phyloP scores from a whole-genome alignment of 2,113 vertebrate genomes.

The Jaculus jaculus region DNA sequence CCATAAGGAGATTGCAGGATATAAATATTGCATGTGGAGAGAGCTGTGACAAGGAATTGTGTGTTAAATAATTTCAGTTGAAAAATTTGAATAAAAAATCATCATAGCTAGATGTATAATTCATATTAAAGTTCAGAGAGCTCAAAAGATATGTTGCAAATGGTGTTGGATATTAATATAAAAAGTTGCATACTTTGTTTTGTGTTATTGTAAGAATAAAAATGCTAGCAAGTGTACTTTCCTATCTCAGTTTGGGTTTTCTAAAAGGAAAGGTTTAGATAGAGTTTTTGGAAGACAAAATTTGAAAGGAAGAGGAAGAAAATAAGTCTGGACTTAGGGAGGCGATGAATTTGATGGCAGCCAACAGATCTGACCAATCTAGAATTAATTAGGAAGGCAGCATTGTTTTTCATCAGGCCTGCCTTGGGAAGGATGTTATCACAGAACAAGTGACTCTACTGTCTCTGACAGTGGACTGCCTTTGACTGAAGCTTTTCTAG shows the following conservation, averaged over 20 bases:
- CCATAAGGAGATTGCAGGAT: not conserved
- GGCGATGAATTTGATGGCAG: not conserved
- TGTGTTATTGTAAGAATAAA: not conserved
- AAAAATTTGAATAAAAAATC: slow-evolving; percentile 5
- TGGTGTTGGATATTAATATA: not conserved
- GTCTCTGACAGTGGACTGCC: not conserved
- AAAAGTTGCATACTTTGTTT: not conserved
- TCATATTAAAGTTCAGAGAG: slow-evolving; percentile 1
- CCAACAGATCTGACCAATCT: not conserved
- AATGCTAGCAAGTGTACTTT: not conserved
- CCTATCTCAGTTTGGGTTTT: not conserved
- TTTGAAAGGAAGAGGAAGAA: not conserved
- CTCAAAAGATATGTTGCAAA: not conserved
- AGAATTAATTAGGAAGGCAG: not conserved
- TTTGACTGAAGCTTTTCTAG: not conserved
- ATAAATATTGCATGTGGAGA: not conserved
- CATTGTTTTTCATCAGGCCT: not conserved
- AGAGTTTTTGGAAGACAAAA: not conserved
- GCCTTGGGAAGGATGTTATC: not conserved
- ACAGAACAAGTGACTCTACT: not conserved
- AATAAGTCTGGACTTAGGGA: not conserved
- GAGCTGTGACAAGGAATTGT: not conserved
- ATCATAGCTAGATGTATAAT: not conserved
- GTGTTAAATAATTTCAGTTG: not conserved
- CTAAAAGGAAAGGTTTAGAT: not conserved